These are phyloP conservation scores for Actinopyga echinites DNA, from an alignment of 53 echinoderm and acorn worm genomes.

Conservation along the genomic window DNA sequence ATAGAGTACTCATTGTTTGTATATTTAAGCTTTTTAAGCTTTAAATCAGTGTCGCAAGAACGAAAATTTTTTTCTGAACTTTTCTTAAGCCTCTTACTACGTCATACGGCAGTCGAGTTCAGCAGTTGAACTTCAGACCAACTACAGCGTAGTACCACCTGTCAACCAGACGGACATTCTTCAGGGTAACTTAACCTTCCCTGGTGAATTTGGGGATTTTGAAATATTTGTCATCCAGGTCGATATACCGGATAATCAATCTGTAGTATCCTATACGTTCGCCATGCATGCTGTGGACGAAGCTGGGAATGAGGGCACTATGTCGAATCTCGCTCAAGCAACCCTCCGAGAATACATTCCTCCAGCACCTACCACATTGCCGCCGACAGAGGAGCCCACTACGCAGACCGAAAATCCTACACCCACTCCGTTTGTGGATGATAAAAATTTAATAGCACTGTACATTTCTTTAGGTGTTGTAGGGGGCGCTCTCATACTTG, in stretches of 20 bases:
- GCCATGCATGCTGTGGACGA: slow-evolving; percentile 63
- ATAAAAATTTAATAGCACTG: background rate
- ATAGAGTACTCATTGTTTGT: no score
- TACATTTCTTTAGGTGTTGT: background rate
- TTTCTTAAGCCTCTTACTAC: slow-evolving; percentile 44
- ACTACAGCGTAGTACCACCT: slow-evolving; percentile 6
- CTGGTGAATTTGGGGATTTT: slow-evolving; percentile 40
- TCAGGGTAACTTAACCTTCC: slow-evolving; percentile 29
- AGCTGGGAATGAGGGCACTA: slow-evolving; percentile 2
- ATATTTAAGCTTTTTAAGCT: no score
- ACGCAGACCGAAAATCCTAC: no score
- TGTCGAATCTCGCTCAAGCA: slow-evolving; percentile 59
- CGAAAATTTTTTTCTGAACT: background rate
- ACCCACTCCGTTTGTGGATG: background rate
- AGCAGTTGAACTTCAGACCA: slow-evolving; percentile 7
- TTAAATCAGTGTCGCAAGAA: no score
- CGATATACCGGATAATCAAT: background rate
- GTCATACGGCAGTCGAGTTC: slow-evolving; percentile 40
- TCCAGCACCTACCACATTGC: background rate
- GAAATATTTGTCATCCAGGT: slow-evolving; percentile 57
- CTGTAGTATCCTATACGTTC: slow-evolving; percentile 53
- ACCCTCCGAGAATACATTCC: slow-evolving; percentile 53
- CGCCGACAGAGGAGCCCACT: background rate
- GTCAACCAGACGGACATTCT: slow-evolving; percentile 49
- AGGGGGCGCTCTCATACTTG: background rate